Evolutionary conservation across 64 coral and sea anemone genomes (phyloP), one percentile per base, ranked within the genome.

Genomic region (Montipora foliosa): DNA sequence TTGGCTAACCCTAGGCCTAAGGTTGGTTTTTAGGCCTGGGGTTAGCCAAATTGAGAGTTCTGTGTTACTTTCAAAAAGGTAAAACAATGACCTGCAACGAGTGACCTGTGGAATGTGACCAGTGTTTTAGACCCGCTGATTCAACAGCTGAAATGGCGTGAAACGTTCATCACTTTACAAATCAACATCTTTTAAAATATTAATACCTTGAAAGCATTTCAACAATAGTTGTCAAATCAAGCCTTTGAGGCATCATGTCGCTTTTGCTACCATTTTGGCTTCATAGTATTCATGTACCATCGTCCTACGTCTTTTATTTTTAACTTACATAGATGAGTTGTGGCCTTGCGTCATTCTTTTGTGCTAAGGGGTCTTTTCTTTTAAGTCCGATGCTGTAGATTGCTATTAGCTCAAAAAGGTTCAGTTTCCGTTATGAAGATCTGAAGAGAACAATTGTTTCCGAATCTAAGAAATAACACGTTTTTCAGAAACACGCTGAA

Each of bases 171-270:
- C 82, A 86, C 82, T 86, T 86, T 86, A 86, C 82, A 86, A 86
- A 86, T 86, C 82, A 86, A 46, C 82, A 82, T 86, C 82, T 86
- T 49, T 86, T 86, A 86, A 86, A 86, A 86, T 86, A 86, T 86
- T 86, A 86, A 86, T 86, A 86, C 72, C 66, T 72, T 86, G 82
- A 86, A 86, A 86, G 82, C 61, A 45, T 86, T 86, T 86, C 66
- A 71, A 86, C 82, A 86, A 86, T 86, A 70, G 64, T 86, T 86
- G 82, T 86, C 82, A 86, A 86, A 86, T 71, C 82, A 86, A 67
- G 44, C 82, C 82, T 66, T 86, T 44, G 8, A 71, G 82, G 82
- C 82, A 86, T 49, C 19, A 71, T 47, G 64, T 51, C 64, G 45
- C 62, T 71, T 57, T 50, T 86, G 62, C 64, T 86, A 70, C 64